Percentiles rank a stretch among this genome's conserved stretches.
These are phyloP conservation scores for Gryon sp. DNA, from an alignment of 1,140 invertebrate species.

Conservation along the genomic window DNA sequence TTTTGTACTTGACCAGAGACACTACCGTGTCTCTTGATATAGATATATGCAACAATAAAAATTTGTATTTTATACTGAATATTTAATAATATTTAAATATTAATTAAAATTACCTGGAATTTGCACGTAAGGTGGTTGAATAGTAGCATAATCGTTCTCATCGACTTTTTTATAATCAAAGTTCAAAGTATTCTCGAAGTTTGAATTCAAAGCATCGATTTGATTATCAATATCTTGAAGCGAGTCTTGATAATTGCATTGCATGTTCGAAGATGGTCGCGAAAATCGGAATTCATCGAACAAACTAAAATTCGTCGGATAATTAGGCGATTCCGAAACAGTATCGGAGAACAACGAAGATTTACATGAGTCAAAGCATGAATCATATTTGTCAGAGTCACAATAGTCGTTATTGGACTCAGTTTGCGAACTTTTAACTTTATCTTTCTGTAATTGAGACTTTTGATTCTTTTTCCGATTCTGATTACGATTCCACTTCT, in stretches of 20 bases:
- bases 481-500: constrained; percentile 15
- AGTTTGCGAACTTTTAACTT: constrained; percentile 1
- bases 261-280: constrained; percentile 9
- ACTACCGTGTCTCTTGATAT: too few relatives aligned
- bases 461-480: not conserved
- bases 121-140: not conserved
- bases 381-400: not conserved
- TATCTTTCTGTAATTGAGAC: not conserved
- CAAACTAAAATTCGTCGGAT: constrained; percentile 25
- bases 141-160: not conserved
- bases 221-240: constrained; percentile 16
- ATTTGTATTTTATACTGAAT: too few relatives aligned
- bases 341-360: constrained; percentile 21
- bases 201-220: constrained; percentile 20
- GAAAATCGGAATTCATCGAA: constrained; percentile 50
- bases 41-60: too few relatives aligned
- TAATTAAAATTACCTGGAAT: constrained; percentile 27
- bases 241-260: not conserved
- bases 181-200: constrained; percentile 26
- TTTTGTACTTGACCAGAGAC: too few relatives aligned
- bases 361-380: constrained; percentile 4
- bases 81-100: too few relatives aligned
- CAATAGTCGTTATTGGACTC: not conserved
- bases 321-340: constrained; percentile 7
- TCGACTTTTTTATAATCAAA: not conserved